A percentile compares a stretch with the other conserved stretches of the same genome.
Evolutionary conservation across 1,140 invertebrate species (phyloP).

Genomic region (Bombus sibiricus): DNA sequence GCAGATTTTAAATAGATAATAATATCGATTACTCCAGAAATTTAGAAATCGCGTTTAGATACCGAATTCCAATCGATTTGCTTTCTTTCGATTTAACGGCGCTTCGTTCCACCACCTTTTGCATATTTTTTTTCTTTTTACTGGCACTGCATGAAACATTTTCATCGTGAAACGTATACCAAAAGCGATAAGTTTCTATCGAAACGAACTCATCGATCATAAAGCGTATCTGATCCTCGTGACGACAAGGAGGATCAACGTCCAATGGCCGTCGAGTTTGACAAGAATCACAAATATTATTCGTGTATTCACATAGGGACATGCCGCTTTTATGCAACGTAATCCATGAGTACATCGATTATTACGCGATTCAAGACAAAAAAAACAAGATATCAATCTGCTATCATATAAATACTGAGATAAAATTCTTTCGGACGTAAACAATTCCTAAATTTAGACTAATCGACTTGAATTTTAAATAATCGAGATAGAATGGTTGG

Average conservation of each 20-base stretch:
- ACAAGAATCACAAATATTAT: neutral
- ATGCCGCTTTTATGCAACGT: no score
- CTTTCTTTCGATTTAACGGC: neutral
- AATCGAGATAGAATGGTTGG: neutral
- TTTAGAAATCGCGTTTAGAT: conserved; percentile 12
- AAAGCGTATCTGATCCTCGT: neutral
- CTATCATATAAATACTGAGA: neutral
- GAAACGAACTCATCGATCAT: neutral
- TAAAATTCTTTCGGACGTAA: neutral
- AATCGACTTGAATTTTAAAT: no score
- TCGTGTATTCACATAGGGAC: no score
- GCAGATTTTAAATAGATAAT: neutral
- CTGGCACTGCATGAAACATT: neutral
- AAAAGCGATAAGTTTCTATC: neutral
- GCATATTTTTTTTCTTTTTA: neutral
- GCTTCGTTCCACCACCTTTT: neutral
- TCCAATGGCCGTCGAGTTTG: neutral
- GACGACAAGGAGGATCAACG: neutral
- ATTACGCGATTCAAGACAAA: neutral
- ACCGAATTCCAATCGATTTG: neutral
- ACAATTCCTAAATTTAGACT: neutral
- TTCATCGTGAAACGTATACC: neutral
- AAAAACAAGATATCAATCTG: no score
- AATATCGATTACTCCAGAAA: neutral
- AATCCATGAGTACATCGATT: neutral